Conservation (phyloP, 2,888 invertebrate species). For the Dilophus febrilis region DNA sequence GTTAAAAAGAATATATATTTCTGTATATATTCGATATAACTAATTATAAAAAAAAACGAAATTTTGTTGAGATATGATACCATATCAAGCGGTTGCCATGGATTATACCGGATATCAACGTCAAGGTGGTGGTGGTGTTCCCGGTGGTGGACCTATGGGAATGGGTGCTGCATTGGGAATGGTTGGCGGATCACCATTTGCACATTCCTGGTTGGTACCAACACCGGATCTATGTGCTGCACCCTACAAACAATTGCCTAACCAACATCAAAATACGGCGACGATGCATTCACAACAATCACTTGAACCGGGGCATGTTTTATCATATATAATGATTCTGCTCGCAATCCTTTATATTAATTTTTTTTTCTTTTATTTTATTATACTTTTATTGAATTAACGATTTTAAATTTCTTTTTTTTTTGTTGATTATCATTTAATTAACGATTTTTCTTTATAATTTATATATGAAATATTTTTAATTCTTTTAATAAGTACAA, state of each 20-base stretch:
- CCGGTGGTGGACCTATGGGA: constrained; percentile 24
- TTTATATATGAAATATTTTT: too few species aligned
- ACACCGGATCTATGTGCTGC: constrained; percentile 82
- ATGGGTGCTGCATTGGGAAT: constrained; percentile 40
- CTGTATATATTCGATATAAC: too few species aligned
- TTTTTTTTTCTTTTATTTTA: constrained; percentile 11
- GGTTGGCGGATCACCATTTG: constrained; percentile 46
- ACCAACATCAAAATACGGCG: constrained; percentile 25
- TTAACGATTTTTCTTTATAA: too few species aligned
- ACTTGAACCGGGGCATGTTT: constrained; percentile 81
- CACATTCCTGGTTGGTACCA: constrained; percentile 89
- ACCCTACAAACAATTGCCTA: constrained; percentile 55
- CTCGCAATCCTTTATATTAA: constrained; percentile 21
- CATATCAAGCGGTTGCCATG: constrained; percentile 80
- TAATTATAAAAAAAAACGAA: too few species aligned
- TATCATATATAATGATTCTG: constrained; percentile 31
- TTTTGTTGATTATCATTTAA: too few species aligned
- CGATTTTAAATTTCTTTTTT: too few species aligned
- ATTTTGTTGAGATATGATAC: constrained; percentile 42
- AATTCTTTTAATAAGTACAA: too few species aligned
- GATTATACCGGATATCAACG: constrained; percentile 57
- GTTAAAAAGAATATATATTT: too few species aligned
- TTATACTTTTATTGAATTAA: too few species aligned
- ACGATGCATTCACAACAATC: constrained; percentile 28
- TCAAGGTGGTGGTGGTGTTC: constrained; percentile 30